phyloP scores from a whole-genome alignment of 1,140 invertebrate genomes.

The Nephila pilipes region DNA sequence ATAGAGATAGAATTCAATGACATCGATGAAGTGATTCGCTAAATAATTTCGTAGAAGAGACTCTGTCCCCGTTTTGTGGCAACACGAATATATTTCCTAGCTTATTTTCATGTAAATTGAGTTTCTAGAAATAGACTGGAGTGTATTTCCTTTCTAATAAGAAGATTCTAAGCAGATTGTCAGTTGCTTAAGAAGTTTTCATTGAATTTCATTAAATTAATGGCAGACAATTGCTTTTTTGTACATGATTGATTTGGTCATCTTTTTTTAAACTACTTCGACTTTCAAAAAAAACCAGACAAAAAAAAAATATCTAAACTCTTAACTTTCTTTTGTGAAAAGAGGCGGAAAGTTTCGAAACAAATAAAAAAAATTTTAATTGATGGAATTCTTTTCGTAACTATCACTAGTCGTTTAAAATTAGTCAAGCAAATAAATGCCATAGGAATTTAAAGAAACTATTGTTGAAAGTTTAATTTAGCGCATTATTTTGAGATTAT shows the following conservation, averaged over 20 bases:
- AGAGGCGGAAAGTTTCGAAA: background rate
- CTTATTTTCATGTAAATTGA: slow-evolving; percentile 16
- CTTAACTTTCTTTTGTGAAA: background rate
- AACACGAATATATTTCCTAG: background rate
- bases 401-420: too few species aligned
- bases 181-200: background rate
- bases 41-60: background rate
- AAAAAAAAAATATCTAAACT: background rate
- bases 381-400: too few species aligned
- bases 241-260: background rate
- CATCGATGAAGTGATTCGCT: background rate
- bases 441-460: too few species aligned
- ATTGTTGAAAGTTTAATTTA: too few species aligned
- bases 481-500: too few species aligned
- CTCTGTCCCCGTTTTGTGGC: background rate
- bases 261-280: background rate
- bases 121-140: background rate
- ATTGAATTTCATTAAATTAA: background rate
- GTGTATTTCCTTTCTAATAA: background rate
- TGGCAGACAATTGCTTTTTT: background rate
- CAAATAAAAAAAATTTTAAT: background rate
- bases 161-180: background rate
- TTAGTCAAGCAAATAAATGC: too few species aligned
- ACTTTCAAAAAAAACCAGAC: background rate
- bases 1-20: background rate